These are phyloP conservation scores for Thalassaphorura encarpata DNA, from an alignment of 1,140 invertebrate genomes.

Conservation along the genomic window DNA sequence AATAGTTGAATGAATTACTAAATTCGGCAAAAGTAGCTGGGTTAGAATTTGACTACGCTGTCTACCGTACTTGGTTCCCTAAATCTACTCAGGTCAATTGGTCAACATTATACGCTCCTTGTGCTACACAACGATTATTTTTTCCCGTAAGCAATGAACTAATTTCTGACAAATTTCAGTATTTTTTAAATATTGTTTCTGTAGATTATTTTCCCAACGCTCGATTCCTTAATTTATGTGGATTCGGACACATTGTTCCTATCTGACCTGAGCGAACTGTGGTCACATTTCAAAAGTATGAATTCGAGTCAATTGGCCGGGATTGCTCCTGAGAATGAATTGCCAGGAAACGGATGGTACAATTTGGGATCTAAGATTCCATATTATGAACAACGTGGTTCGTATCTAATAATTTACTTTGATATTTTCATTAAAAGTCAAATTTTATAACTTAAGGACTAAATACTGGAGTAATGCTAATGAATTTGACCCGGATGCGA, in stretches of 20 bases:
- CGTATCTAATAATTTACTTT: no score
- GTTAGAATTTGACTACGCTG: no score
- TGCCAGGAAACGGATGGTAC: slow-evolving; percentile 4
- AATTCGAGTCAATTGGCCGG: neutral
- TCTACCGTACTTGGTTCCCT: no score
- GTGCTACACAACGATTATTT: slow-evolving; percentile 82
- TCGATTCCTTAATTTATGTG: neutral
- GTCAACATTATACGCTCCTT: slow-evolving; percentile 93
- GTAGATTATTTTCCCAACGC: neutral
- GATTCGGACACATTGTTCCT: neutral
- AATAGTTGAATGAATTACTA: no score
- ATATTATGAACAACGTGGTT: neutral
- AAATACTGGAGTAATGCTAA: slow-evolving; percentile 12
- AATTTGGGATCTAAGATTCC: neutral
- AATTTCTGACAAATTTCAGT: neutral
- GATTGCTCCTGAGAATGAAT: neutral
- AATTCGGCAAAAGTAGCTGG: no score
- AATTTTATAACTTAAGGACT: neutral
- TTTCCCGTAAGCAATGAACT: slow-evolving; percentile 65
- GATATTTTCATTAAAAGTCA: no score
- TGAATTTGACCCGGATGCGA: slow-evolving; percentile 12
- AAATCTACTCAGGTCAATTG: no score
- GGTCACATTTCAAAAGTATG: neutral
- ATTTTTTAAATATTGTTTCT: neutral
- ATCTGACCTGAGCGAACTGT: neutral